phyloP scores from a whole-genome alignment of 1,140 invertebrate genomes.

The Conus betulinus region DNA sequence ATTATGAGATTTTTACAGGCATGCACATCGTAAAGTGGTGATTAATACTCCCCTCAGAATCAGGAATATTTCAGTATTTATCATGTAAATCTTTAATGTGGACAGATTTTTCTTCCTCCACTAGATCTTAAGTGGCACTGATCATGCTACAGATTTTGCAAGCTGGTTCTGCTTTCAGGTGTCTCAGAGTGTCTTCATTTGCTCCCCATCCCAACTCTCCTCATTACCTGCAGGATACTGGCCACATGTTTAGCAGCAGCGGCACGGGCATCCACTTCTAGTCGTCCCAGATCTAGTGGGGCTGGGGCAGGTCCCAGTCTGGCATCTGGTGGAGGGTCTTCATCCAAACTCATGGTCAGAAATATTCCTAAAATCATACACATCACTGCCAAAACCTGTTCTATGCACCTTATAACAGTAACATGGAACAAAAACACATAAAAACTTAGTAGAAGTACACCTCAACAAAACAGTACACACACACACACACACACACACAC shows the following conservation, averaged over 20 bases:
- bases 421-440: background rate
- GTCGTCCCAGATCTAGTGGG: slow-evolving; percentile 68
- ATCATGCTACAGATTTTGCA: too few relatives aligned
- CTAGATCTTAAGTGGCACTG: background rate
- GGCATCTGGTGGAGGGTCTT: slow-evolving; percentile 41
- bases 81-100: too few relatives aligned
- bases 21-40: too few relatives aligned
- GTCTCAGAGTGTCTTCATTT: too few relatives aligned
- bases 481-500: slow-evolving; percentile 22
- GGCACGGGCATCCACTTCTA: slow-evolving; percentile 88
- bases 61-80: too few relatives aligned
- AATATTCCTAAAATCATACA: too few relatives aligned
- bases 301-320: slow-evolving; percentile 59
- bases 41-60: too few relatives aligned
- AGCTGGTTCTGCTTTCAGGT: too few relatives aligned
- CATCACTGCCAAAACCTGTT: too few relatives aligned
- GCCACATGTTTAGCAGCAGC: slow-evolving; percentile 93
- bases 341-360: slow-evolving; percentile 39
- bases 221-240: slow-evolving; percentile 84
- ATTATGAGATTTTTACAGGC: too few relatives aligned
- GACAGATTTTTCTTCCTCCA: too few relatives aligned
- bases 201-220: background rate
- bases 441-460: background rate
- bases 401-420: too few relatives aligned
- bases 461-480: background rate